Base-by-base conservation (phyloP, 37 sponge, comb jelly and placozoan species). In the Halisarca cf. caerulea region DNA sequence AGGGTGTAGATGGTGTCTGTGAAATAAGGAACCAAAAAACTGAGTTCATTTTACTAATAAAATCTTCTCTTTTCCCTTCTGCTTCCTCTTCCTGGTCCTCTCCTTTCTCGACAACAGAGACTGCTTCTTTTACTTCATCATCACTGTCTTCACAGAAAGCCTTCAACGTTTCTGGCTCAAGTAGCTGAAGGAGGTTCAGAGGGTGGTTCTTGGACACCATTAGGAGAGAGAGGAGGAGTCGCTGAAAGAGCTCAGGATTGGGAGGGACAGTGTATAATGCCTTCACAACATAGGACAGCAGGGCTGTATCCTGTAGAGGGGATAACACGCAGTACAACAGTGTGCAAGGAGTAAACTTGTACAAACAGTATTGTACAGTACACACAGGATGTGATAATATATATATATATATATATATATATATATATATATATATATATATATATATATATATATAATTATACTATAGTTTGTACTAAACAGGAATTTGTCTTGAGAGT, bases 241-340 rank as follows among this genome's bases (percentile, higher is more conserved):
- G 59, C 60, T 93, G 90, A 58, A 80, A 93, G 59, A 66, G 82
- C 28, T 90, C 95, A 33, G 89, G 84, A 30, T 91, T 84, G 55
- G 87, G 82, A 35, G 32, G 21, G 8, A 28, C 23, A 32, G n/a
- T 35, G 40, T 30, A 81, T 6, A 88, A 60, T 1, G 47, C 37
- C 38, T 84, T 74, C 25, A 87, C 82, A 37, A 90, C 90, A 8
- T 92, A 83, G 4, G 88, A 60, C 58, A 95, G 70, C 82, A 89
- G 96, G 35, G 89, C 70, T 23, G 53, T 35, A 66, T 95, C 96
- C 94, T 93, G 75, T 30, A 34, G 55, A 61, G 21, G 33, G 23
- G 57, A 55, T 17, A 20, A 20, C 57, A 55, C 57, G 11, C 11
- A 17, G 17, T 55, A 55, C 17, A n/a, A n/a, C n/a, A 55, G 17